Evolutionary conservation across 2,797 vertebrate species (phyloP).

Genomic region (Tinamus major): DNA sequence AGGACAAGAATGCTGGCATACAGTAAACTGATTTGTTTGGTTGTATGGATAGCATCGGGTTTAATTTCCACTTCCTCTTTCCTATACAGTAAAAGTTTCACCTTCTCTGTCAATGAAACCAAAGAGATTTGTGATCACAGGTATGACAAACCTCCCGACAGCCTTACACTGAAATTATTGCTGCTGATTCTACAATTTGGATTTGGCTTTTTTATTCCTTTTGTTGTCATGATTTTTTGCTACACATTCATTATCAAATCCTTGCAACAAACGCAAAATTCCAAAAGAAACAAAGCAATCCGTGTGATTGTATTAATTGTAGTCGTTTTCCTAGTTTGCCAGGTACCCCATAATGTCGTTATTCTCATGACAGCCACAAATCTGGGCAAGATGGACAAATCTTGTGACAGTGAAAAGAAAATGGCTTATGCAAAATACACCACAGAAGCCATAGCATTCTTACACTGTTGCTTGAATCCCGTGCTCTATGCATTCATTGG

Average conservation of each 20-base stretch:
- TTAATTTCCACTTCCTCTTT: slow-evolving; percentile 85
- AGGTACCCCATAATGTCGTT: slow-evolving; percentile 88
- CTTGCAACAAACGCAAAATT: slow-evolving; percentile 85
- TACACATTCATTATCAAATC: slow-evolving; percentile 84
- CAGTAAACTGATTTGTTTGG: slow-evolving; percentile 79
- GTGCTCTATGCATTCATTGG: slow-evolving; percentile 94
- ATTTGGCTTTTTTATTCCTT: slow-evolving; percentile 88
- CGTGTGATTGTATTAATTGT: slow-evolving; percentile 89
- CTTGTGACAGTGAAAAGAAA: slow-evolving; percentile 53
- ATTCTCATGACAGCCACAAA: slow-evolving; percentile 77
- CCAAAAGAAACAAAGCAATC: slow-evolving; percentile 89
- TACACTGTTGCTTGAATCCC: slow-evolving; percentile 94
- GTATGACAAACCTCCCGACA: slow-evolving; percentile 43
- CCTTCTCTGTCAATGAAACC: neutral
- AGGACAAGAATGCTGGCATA: slow-evolving; percentile 79
- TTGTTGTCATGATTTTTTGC: slow-evolving; percentile 88
- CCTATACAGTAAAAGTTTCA: slow-evolving; percentile 81
- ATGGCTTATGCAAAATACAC: slow-evolving; percentile 47
- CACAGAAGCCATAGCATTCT: slow-evolving; percentile 85
- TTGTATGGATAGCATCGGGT: slow-evolving; percentile 83
- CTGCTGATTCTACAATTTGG: slow-evolving; percentile 83
- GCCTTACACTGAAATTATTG: slow-evolving; percentile 75
- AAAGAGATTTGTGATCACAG: slow-evolving; percentile 80
- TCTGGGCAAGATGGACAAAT: slow-evolving; percentile 47
- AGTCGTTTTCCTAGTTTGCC: slow-evolving; percentile 86